phyloP scores from a whole-genome alignment of 2,113 vertebrate species.

The Miniopterus natalensis region DNA sequence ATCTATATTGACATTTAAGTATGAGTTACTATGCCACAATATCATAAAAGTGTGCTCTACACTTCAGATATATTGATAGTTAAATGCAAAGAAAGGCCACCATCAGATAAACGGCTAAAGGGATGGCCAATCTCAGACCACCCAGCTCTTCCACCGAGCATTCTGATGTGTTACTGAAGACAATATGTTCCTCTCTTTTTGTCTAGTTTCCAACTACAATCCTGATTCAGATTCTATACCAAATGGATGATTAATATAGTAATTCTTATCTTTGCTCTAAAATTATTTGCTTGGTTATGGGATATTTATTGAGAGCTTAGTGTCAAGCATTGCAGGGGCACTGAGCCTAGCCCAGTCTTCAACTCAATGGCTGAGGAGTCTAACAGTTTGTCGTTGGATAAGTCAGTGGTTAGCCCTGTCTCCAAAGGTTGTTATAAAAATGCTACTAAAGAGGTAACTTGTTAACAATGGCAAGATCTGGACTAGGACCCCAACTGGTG shows the following conservation, averaged over 20 bases:
- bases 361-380: background rate
- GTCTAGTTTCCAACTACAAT: conserved; percentile 57
- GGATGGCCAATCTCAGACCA: conserved; percentile 69
- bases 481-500: background rate
- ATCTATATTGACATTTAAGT: conserved; percentile 83
- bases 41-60: conserved; percentile 82
- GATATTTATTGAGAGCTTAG: conserved; percentile 47
- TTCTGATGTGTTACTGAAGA: conserved; percentile 63
- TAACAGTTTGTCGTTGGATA: background rate
- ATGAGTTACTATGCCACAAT: conserved; percentile 83
- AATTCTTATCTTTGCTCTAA: conserved; percentile 66
- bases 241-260: conserved; percentile 58
- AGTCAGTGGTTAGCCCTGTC: background rate
- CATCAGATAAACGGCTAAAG: conserved; percentile 72
- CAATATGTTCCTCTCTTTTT: conserved; percentile 63
- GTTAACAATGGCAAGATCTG: conserved; percentile 10
- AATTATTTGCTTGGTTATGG: conserved; percentile 34
- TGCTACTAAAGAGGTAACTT: background rate
- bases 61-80: conserved; percentile 82
- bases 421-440: background rate
- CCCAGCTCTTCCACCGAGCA: conserved; percentile 59
- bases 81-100: conserved; percentile 78
- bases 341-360: conserved; percentile 2
- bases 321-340: background rate
- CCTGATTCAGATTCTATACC: conserved; percentile 46